Evolutionary conservation across 2,888 invertebrate genomes (phyloP), one percentile per base, ranked within the genome.

Genomic region (Zygothrica quintamaculata): DNA sequence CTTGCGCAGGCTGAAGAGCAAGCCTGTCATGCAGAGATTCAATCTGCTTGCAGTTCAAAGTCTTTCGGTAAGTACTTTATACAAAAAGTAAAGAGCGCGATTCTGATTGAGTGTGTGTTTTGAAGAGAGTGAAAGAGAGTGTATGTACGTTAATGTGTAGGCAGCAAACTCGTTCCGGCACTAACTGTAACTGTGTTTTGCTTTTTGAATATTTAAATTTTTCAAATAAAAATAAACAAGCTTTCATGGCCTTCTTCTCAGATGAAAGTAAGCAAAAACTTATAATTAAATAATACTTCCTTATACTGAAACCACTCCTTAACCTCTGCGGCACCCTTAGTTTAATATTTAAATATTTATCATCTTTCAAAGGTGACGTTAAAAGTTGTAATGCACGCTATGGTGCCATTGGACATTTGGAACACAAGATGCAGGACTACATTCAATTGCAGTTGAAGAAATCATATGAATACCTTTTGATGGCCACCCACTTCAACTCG

Each of bases 401-500:
- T 66, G 89, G 71, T 34, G 89, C 89, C 55, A 88, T 90, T 51
- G 69, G 74, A 1, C 75, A 85, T 40, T 69, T 85, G 42, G 84
- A 89, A 73, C 52, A 65, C 16, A 79, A 84, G 50, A 50, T 91
- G 6, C 88, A 90, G 71, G 69, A 79, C 9, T 90, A 89, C 73
- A 73, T 92, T 88, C 94, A 94, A 80, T 90, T 93, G 1, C 94
- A 96, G 75, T 91, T 96, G 25, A 92, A 93, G 51, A 92, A 94
- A n/a, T 96, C 95, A 0, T 96, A 94, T 84, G 94, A 96, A 65
- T 96, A 94, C 79, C 92, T 96, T 7, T 91, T 96, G 1, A 93
- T 96, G 89, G 93, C 96, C 0, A 93, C 95, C 0, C 94, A 95
- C 90, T 96, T 95, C 90, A 94, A 94, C 80, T 95, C 95, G 84